Evolutionary conservation across 2,888 invertebrate species (phyloP), one percentile per base, ranked within the genome.

Genomic region (Chaetogeoica ovagalla): DNA sequence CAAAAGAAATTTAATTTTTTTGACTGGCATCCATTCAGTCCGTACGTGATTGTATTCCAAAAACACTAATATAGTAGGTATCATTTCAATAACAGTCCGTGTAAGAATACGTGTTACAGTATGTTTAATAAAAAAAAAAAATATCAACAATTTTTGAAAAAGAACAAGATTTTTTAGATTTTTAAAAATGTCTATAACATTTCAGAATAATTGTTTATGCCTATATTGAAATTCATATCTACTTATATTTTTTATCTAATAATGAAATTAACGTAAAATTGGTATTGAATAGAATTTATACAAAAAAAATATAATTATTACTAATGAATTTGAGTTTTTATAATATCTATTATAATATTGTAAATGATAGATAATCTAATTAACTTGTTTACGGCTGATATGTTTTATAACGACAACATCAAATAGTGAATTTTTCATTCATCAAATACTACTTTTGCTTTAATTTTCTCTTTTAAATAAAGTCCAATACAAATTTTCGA

Each of bases 401-500:
- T n/a, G 2, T 69, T n/a, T n/a, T 19, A 69, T n/a, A 52, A 30
- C 21, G n/a, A 30, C 30, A 17, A 52, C 30, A 69, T 69, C 52
- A 69, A 52, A 52, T 17, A 69, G 68, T 69, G 17, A 55, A 17
- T 69, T 52, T 19, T 5, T 69, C 52, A 23, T 69, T 69, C 21
- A 55, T 57, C 23, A 19, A 39, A 9, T 43, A 48, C 13, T 66
- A 52, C 52, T 52, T 52, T 69, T 30, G 7, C 17, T 19, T 52
- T 69, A 69, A 55, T 69, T 60, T 71, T 23, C 23, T 39, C 43
- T 71, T 71, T 43, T 59, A 23, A 71, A 71, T 23, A 60, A 71
- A 71, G 60, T 23, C 19, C 43, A 23, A 7, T 39, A 39, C 21
- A n/a, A 37, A 23, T 71, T 60, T 60, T 43, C 43, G 9, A 43